Conservation (phyloP, 1,140 invertebrate genomes). For the Anastatus disparis region DNA sequence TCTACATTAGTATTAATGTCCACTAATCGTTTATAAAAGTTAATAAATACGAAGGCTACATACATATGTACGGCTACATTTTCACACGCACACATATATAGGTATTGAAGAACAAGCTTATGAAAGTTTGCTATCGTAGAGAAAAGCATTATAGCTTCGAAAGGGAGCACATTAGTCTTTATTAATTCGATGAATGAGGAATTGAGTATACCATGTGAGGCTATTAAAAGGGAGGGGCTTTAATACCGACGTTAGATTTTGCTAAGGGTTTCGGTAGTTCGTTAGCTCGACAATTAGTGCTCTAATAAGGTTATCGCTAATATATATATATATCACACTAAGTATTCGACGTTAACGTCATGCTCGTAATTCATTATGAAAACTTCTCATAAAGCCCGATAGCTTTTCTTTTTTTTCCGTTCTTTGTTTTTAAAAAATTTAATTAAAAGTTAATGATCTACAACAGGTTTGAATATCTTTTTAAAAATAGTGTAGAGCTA, state of each 20-base stretch:
- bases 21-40: no score
- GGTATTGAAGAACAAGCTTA: neutral
- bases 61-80: neutral
- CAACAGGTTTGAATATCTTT: no score
- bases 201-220: no score
- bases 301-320: slow-evolving; percentile 52
- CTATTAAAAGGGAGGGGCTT: no score
- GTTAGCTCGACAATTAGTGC: slow-evolving; percentile 55
- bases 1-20: no score
- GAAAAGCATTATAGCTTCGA: slow-evolving; percentile 30
- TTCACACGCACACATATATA: no score
- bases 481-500: no score
- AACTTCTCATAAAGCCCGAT: slow-evolving; percentile 6
- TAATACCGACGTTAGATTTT: slow-evolving; percentile 26
- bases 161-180: slow-evolving; percentile 49
- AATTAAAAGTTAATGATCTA: slow-evolving; percentile 13
- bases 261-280: slow-evolving; percentile 47
- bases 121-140: slow-evolving; percentile 31
- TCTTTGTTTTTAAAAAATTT: no score
- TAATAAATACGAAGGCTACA: no score
- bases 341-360: neutral
- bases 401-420: neutral
- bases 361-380: neutral
- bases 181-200: slow-evolving; percentile 49
- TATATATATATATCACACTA: neutral